phyloP scores from a whole-genome alignment of 2,888 invertebrate genomes.

The Archips xylosteana region DNA sequence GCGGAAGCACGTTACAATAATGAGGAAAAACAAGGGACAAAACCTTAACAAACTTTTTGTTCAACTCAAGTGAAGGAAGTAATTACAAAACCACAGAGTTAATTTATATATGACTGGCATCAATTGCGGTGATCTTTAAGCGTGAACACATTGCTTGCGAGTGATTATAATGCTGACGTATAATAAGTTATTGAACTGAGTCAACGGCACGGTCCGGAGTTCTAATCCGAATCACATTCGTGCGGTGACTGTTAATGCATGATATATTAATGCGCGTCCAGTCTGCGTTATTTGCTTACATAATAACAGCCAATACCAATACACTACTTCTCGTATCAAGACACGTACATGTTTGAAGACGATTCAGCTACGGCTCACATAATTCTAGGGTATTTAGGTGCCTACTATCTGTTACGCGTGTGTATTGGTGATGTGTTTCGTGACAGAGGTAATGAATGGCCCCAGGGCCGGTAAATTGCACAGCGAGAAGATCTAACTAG shows the following conservation, averaged over 20 bases:
- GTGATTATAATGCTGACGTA: constrained; percentile 19
- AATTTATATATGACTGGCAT: constrained; percentile 43
- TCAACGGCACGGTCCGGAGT: constrained; percentile 30
- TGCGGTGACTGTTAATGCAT: constrained; percentile 73
- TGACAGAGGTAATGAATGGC: constrained; percentile 59
- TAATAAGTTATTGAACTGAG: constrained; percentile 36
- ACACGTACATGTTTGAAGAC: constrained; percentile 69
- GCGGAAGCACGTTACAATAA: constrained; percentile 26
- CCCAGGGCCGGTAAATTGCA: constrained; percentile 64
- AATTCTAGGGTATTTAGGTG: constrained; percentile 64
- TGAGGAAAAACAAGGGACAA: constrained; percentile 53
- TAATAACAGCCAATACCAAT: constrained; percentile 72
- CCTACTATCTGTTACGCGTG: constrained; percentile 59
- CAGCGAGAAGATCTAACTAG: constrained; percentile 53
- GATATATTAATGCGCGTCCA: constrained; percentile 65
- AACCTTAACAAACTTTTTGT: constrained; percentile 55
- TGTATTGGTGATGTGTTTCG: constrained; percentile 61
- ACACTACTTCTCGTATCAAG: constrained; percentile 74
- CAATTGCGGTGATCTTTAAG: constrained; percentile 31
- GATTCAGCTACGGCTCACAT: constrained; percentile 67
- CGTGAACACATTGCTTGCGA: neutral
- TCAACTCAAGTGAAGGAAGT: constrained; percentile 61
- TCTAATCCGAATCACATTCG: constrained; percentile 58
- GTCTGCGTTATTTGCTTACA: constrained; percentile 77
- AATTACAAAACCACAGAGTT: constrained; percentile 62